Conservation (phyloP, 2,888 invertebrate species). For the Ophion ventricosus region DNA sequence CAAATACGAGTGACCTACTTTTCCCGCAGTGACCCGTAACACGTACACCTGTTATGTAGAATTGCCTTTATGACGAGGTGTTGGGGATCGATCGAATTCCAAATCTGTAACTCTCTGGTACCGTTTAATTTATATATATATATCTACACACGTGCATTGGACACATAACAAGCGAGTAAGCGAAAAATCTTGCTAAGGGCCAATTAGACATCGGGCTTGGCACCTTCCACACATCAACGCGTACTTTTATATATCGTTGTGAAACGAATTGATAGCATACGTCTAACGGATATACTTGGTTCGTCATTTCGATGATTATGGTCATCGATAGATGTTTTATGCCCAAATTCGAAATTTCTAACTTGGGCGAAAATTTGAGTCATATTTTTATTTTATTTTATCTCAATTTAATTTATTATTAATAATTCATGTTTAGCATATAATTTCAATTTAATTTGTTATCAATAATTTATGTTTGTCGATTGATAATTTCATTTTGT, state of each 20-base stretch:
- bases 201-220: slow-evolving; percentile 23
- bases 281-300: neutral
- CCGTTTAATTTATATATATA: neutral
- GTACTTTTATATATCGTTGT: neutral
- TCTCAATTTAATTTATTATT: neutral
- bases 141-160: neutral
- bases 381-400: neutral
- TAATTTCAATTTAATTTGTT: neutral
- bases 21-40: neutral
- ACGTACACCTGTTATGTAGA: slow-evolving; percentile 7
- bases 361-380: neutral
- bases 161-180: slow-evolving; percentile 1
- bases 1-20: neutral
- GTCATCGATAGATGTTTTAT: neutral
- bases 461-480: too few species aligned
- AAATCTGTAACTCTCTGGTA: neutral
- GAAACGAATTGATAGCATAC: slow-evolving; percentile 19
- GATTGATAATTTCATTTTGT: neutral
- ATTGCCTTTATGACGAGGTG: neutral
- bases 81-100: slow-evolving; percentile 18
- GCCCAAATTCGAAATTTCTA: neutral
- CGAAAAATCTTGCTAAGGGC: slow-evolving; percentile 28
- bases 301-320: neutral
- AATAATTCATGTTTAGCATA: too few species aligned
- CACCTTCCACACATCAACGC: neutral